Conservation (phyloP, 2,113 vertebrate species). For the Pelvicachromis taeniatus region DNA sequence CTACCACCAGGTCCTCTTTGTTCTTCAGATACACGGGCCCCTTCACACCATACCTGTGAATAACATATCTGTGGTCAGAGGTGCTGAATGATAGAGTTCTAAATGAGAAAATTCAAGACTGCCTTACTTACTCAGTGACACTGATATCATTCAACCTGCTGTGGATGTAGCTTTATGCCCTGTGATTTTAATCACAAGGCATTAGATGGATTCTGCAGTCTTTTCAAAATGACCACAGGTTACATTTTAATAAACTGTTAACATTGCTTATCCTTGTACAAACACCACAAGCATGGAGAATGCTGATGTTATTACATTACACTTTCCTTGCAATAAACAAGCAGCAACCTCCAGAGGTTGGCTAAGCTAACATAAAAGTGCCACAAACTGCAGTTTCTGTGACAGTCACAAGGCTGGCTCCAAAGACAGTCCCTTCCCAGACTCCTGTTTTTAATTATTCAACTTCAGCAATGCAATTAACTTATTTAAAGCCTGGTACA, state of each 20-base stretch:
- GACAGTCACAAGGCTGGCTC: background rate
- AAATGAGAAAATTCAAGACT: background rate
- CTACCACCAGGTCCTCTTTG: conserved; percentile 83
- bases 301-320: background rate
- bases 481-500: background rate
- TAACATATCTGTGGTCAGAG: background rate
- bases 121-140: background rate
- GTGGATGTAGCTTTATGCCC: too few relatives aligned
- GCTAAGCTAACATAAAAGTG: background rate
- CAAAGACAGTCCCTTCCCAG: background rate
- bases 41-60: conserved; percentile 85
- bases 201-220: background rate
- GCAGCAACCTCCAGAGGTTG: background rate
- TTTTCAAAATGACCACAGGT: background rate
- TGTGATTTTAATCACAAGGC: background rate
- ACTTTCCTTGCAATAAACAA: background rate
- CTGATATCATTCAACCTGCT: background rate
- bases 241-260: background rate
- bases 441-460: background rate
- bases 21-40: conserved; percentile 87
- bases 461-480: background rate
- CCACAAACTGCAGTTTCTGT: background rate
- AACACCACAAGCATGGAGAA: background rate
- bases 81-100: background rate
- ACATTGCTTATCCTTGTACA: background rate